Evolutionary conservation across 2,113 vertebrate genomes (phyloP), one percentile per base, ranked within the genome.

Genomic region (Lynx canadensis): DNA sequence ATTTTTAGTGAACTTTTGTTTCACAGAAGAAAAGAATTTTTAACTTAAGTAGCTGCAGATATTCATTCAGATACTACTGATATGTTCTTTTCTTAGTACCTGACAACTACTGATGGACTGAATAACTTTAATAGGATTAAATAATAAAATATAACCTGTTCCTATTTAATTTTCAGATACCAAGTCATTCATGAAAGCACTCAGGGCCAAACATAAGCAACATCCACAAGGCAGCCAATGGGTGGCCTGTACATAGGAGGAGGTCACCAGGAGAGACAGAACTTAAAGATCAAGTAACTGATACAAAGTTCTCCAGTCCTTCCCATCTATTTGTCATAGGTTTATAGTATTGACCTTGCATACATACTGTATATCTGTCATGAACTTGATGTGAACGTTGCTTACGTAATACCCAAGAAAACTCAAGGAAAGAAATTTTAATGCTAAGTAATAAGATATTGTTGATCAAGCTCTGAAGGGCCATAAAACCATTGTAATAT

Each of bases 11-110:
- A 94, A 74, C 41, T 96, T 79, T 80, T 89, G 8, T 94, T 95
- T 86, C 84, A 95, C 23, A 63, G 78, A 55, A 89, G 55, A 82
- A 95, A 86, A 90, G 65, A 89, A 81, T 48, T 66, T 91, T 79
- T 80, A 89, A 45, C 36, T 94, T 89, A 97, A 55, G 45, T 73
- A 94, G 45, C 14, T 78, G 16, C 41, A 84, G 12, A 73, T 80
- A 85, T 76, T 97, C 33, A 82, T 65, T 86, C 48, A 76, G 4
- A 55, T 86, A 36, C 9, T 38, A 10, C 19, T 8, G 4, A 89
- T 60, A 81, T 82, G 52, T 89, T 74, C 65, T 83, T 41, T 82
- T 86, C 80, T 50, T 18, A 36, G 25, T 65, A 85, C 7, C 60
- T 81, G 86, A 91, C 11, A 96, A 79, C 55, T 79, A 78, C 38